Evolutionary conservation across 2,888 invertebrate genomes (phyloP).

Genomic region (Lypha dubia): DNA sequence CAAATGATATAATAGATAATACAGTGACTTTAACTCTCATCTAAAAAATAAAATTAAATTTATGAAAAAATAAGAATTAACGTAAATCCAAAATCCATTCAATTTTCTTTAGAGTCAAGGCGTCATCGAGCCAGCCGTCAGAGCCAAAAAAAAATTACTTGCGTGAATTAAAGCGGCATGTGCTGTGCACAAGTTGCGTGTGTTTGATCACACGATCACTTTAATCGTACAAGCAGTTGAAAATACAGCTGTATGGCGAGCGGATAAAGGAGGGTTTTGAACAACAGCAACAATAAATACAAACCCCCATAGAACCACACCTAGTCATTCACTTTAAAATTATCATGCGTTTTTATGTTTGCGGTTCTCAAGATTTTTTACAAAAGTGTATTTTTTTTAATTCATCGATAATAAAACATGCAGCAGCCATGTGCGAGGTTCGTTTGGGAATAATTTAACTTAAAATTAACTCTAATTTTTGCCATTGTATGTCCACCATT

Average conservation of each 20-base stretch:
- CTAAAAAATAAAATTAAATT: constrained; percentile 46
- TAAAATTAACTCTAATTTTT: not conserved
- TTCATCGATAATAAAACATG: constrained; percentile 6
- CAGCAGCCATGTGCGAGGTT: constrained; percentile 34
- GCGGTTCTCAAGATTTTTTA: constrained; percentile 56
- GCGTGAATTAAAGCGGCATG: constrained; percentile 71
- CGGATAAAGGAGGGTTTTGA: not conserved
- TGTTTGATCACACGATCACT: constrained; percentile 72
- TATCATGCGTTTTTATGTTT: constrained; percentile 64
- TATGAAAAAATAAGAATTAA: constrained; percentile 13
- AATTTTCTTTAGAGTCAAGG: constrained; percentile 16
- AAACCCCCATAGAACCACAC: constrained; percentile 63
- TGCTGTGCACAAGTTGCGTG: constrained; percentile 73
- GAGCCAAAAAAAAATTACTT: constrained; percentile 46
- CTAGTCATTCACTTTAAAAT: constrained; percentile 67
- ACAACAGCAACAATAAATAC: no score
- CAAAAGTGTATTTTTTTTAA: constrained; percentile 20
- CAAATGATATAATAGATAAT: constrained; percentile 50
- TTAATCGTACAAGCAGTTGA: constrained; percentile 55
- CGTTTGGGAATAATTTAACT: not conserved
- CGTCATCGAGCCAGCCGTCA: not conserved
- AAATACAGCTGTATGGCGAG: constrained; percentile 13
- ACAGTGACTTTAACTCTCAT: constrained; percentile 60
- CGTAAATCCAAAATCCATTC: constrained; percentile 52
- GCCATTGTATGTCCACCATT: no score